Conservation (phyloP, 2,888 invertebrate genomes). For the Venusia cambrica region DNA sequence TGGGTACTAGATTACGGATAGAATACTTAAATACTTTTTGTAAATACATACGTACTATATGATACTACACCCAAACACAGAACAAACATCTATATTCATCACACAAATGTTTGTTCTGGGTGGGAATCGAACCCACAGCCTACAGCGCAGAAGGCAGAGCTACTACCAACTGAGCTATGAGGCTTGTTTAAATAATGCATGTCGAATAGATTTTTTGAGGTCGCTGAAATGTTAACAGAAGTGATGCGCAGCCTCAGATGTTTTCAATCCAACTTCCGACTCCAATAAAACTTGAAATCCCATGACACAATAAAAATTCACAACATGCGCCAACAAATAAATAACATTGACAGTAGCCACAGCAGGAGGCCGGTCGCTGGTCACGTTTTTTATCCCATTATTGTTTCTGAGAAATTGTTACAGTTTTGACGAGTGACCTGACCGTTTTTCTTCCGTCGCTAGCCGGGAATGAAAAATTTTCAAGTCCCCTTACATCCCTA, state of each 20-base stretch:
- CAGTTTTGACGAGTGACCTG: slow-evolving; percentile 80
- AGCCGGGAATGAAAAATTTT: slow-evolving; percentile 79
- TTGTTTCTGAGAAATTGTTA: slow-evolving; percentile 81
- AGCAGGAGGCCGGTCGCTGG: slow-evolving; percentile 63
- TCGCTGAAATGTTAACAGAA: slow-evolving; percentile 11
- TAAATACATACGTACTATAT: too few relatives aligned
- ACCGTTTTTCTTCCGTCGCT: slow-evolving; percentile 71
- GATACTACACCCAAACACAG: too few relatives aligned
- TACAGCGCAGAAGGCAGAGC: too few relatives aligned
- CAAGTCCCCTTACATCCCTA: slow-evolving; percentile 69
- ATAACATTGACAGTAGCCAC: slow-evolving; percentile 77
- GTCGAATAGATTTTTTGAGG: too few relatives aligned
- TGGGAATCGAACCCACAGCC: too few relatives aligned
- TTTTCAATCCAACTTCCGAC: slow-evolving; percentile 44
- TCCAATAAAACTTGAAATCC: slow-evolving; percentile 75
- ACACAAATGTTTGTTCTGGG: too few relatives aligned
- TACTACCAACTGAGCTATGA: too few relatives aligned
- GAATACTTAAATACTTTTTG: too few relatives aligned
- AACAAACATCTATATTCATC: too few relatives aligned
- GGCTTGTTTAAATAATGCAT: too few relatives aligned
- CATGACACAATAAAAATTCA: slow-evolving; percentile 76
- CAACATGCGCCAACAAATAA: slow-evolving; percentile 71
- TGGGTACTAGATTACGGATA: too few relatives aligned
- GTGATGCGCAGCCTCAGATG: slow-evolving; percentile 33
- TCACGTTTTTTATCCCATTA: slow-evolving; percentile 73